Evolutionary conservation across 2,888 invertebrate genomes (phyloP).

Genomic region (Uropetala carovei): DNA sequence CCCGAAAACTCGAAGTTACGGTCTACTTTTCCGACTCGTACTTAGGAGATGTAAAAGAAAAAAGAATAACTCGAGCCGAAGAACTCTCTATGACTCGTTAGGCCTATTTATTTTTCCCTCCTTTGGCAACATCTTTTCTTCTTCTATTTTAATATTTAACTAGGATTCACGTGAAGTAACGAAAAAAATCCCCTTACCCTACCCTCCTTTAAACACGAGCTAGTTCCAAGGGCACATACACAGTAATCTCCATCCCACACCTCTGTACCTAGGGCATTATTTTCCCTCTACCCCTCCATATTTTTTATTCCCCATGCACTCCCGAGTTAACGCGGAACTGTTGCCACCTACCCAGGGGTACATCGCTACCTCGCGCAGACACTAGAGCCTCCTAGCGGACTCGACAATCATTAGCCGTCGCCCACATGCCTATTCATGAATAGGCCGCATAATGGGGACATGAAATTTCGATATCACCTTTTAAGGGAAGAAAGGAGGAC

Average conservation of each 20-base stretch:
- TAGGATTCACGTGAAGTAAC: background rate
- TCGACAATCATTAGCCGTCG: background rate
- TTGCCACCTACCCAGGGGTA: background rate
- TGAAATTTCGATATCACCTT: background rate
- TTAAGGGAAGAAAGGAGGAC: background rate
- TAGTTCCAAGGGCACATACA: no score
- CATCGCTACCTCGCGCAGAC: background rate
- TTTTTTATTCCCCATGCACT: background rate
- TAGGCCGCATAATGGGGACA: background rate
- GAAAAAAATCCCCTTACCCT: no score
- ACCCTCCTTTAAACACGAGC: no score
- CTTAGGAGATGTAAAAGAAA: background rate
- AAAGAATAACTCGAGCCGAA: background rate
- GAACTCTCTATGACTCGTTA: constrained; percentile 9
- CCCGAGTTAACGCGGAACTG: background rate
- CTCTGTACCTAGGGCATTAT: background rate
- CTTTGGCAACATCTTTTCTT: background rate
- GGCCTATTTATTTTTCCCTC: background rate
- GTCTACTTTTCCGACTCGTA: background rate
- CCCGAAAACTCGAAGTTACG: background rate
- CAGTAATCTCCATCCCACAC: no score
- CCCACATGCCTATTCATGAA: constrained; percentile 20
- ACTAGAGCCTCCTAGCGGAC: background rate
- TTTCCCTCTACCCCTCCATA: background rate
- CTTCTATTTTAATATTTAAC: background rate